Conservation (phyloP, 2,888 invertebrate genomes). For the Sturmia bella region DNA sequence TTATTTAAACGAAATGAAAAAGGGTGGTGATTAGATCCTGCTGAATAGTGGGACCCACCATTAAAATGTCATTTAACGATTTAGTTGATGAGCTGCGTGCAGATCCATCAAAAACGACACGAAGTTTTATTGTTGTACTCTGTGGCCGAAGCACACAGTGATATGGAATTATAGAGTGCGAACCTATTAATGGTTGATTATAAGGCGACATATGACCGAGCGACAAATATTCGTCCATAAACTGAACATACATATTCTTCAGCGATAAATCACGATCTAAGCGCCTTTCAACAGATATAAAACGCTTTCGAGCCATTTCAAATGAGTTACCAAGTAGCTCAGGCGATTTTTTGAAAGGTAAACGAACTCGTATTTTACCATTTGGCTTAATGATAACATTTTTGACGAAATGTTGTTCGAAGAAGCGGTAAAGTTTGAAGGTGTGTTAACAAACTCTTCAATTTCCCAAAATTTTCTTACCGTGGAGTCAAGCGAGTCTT, state of each 20-base stretch:
- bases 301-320: slow-evolving; percentile 29
- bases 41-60: slow-evolving; percentile 59
- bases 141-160: slow-evolving; percentile 53
- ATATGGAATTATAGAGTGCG: slow-evolving; percentile 53
- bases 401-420: not conserved
- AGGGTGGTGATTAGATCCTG: slow-evolving; percentile 49
- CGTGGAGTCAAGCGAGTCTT: not conserved
- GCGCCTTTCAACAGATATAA: slow-evolving; percentile 49
- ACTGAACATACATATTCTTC: slow-evolving; percentile 22
- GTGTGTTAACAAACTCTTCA: not conserved
- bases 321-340: slow-evolving; percentile 48
- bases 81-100: slow-evolving; percentile 16
- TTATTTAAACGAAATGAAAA: slow-evolving; percentile 56
- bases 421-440: not conserved
- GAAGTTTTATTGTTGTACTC: slow-evolving; percentile 52
- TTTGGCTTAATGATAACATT: not conserved
- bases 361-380: slow-evolving; percentile 12
- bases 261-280: slow-evolving; percentile 43
- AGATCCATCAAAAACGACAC: slow-evolving; percentile 60
- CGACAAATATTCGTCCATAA: slow-evolving; percentile 47
- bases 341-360: slow-evolving; percentile 44
- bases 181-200: not conserved
- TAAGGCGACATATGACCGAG: slow-evolving; percentile 39
- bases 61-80: slow-evolving; percentile 54
- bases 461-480: slow-evolving; percentile 7